phyloP scores from a whole-genome alignment of 1,140 invertebrate species.

The Rhyzopertha dominica region DNA sequence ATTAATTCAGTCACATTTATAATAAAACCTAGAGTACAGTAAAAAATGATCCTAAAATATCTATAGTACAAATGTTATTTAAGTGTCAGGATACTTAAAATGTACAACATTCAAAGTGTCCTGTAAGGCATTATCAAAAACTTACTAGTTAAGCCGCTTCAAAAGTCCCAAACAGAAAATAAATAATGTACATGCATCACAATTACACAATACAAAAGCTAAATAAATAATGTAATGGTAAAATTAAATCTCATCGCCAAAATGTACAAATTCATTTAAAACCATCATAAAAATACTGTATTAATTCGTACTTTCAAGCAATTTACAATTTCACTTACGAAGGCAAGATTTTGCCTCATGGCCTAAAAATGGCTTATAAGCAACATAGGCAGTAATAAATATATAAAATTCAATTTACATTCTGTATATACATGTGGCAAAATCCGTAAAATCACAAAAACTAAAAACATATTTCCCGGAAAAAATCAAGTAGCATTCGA shows the following conservation, averaged over 20 bases:
- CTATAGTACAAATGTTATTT: slow-evolving; percentile 13
- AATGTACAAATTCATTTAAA: too few relatives aligned
- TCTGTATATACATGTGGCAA: background rate
- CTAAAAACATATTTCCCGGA: background rate
- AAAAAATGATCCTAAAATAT: slow-evolving; percentile 18
- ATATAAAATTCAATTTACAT: slow-evolving; percentile 4
- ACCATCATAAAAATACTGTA: too few relatives aligned
- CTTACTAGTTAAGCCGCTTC: background rate
- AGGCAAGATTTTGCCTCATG: too few relatives aligned
- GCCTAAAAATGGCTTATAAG: too few relatives aligned
- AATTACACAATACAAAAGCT: too few relatives aligned
- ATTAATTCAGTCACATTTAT: slow-evolving; percentile 19
- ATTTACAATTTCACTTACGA: too few relatives aligned
- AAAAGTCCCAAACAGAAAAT: slow-evolving; percentile 7
- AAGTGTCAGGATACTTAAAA: slow-evolving; percentile 15
- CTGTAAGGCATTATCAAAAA: slow-evolving; percentile 9
- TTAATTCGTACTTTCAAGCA: too few relatives aligned
- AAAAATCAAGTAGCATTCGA: background rate
- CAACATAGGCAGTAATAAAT: background rate
- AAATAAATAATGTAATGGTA: too few relatives aligned
- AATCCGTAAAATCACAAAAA: background rate
- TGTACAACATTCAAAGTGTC: slow-evolving; percentile 15
- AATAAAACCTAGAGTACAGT: slow-evolving; percentile 13
- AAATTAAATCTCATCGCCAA: too few relatives aligned
- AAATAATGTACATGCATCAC: too few relatives aligned